Conservation (phyloP, 2,888 invertebrate genomes). For the Dasysyrphus albostriatus region DNA sequence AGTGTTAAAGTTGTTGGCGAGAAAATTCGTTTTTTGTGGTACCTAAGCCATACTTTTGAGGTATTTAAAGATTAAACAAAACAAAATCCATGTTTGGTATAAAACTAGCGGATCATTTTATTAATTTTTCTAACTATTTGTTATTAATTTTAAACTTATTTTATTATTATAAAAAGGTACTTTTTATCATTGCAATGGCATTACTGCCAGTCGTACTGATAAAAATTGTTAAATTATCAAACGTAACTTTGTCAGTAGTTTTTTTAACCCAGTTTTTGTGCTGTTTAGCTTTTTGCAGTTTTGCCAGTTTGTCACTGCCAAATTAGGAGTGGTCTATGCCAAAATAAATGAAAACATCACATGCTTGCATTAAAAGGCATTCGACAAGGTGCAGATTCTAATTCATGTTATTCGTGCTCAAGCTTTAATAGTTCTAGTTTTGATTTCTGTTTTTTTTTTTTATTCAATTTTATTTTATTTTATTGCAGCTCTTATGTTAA, state of each 20-base stretch:
- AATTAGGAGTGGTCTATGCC: constrained; percentile 40
- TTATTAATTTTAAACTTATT: too few relatives aligned
- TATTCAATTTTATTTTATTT: background rate
- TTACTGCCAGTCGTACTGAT: background rate
- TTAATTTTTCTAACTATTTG: too few relatives aligned
- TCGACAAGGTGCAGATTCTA: constrained; percentile 23
- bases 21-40: too few relatives aligned
- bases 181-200: background rate
- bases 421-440: constrained; percentile 48
- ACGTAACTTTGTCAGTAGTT: constrained; percentile 11
- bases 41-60: too few relatives aligned
- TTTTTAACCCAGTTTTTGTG: constrained; percentile 34
- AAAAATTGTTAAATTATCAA: constrained; percentile 1
- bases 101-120: too few relatives aligned
- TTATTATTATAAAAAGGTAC: too few relatives aligned
- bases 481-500: constrained; percentile 1
- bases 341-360: constrained; percentile 36
- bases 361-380: constrained; percentile 30
- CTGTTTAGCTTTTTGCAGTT: constrained; percentile 11
- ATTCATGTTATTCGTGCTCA: constrained; percentile 21
- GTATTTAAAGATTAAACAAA: too few relatives aligned
- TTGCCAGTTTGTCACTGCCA: constrained; percentile 41
- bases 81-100: too few relatives aligned
- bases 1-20: too few relatives aligned
- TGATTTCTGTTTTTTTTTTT: background rate